phyloP scores from a whole-genome alignment of 30 jellyfish, hydroid and myxozoan genomes.

The Pseudorhiza aurosa region DNA sequence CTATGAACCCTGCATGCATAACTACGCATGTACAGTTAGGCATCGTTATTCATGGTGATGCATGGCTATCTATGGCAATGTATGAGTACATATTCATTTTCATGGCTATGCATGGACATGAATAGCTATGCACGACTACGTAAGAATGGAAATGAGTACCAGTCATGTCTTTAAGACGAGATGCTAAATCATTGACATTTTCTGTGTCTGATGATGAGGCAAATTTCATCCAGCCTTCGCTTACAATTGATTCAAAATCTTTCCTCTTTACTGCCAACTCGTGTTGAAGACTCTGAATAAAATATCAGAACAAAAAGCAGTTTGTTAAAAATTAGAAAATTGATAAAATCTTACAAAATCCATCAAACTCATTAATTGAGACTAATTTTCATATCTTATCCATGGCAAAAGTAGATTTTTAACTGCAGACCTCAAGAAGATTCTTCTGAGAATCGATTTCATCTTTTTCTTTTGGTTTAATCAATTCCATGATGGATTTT shows the following conservation, averaged over 20 bases:
- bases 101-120: too few species aligned
- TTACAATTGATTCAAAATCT: constrained; percentile 46
- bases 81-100: too few species aligned
- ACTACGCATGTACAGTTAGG: too few species aligned
- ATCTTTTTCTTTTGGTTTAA: constrained; percentile 54
- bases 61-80: too few species aligned
- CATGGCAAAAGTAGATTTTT: too few species aligned
- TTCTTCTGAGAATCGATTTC: constrained; percentile 24
- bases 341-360: neutral
- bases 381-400: too few species aligned
- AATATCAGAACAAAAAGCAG: neutral
- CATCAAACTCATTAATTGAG: too few species aligned
- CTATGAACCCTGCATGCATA: too few species aligned
- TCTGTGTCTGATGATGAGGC: constrained; percentile 32
- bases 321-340: neutral
- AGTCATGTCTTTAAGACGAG: constrained; percentile 36
- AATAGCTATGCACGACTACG: too few species aligned
- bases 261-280: constrained; percentile 44
- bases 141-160: constrained; percentile 34
- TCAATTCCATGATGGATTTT: constrained; percentile 8
- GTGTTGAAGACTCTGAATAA: constrained; percentile 37
- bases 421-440: constrained; percentile 58
- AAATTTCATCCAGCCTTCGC: constrained; percentile 64
- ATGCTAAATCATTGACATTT: constrained; percentile 3
- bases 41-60: too few species aligned